Base-by-base conservation (phyloP, 2,797 vertebrate species). In the Falco biarmicus region DNA sequence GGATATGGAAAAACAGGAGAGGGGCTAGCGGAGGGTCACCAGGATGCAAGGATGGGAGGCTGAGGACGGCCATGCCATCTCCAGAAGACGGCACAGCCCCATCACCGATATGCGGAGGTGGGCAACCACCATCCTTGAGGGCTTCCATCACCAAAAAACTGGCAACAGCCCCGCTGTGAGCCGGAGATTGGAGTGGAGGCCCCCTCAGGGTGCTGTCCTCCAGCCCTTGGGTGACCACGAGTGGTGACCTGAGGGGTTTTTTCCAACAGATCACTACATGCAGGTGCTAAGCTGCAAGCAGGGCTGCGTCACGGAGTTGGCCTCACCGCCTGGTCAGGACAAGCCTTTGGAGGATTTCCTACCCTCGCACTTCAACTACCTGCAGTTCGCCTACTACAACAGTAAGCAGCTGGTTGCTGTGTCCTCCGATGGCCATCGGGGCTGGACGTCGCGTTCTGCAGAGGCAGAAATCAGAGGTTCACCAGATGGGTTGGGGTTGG, bases 311-410 rank as follows among this genome's bases (percentile, higher is more conserved):
- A 97, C 98, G 0, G 99, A 99, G 80, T 93, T 99, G 91, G 99
- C 99, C 12, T 97, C 98, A 1, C 97, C 98, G 13, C 97, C 98
- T 0, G 98, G 99, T 53, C 98, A 60, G 69, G 98, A 99, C 39
- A 98, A 98, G 80, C 98, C 99, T 29, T 97, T 99, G 31, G 99
- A 99, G 86, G 98, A 99, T 91, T 99, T 99, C 97, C 98, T 99
- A 14, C 98, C 99, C 0, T 98, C 99, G 0, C 99, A 99, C 84
- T 99, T 99, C 96, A 99, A 99, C 97, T 99, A 99, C 93, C 98
- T 99, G 80, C 99, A 99, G 98, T 99, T 99, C 96, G 99, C 99
- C 95, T 99, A 99, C 98, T 99, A 99, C 96, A 99, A 99, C 98
- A 99, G 99, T 99, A 98, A 98, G 99, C 92, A 68, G 25, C 15